phyloP scores from a whole-genome alignment of 2,888 invertebrate species.

The Dryobotodes eremita region DNA sequence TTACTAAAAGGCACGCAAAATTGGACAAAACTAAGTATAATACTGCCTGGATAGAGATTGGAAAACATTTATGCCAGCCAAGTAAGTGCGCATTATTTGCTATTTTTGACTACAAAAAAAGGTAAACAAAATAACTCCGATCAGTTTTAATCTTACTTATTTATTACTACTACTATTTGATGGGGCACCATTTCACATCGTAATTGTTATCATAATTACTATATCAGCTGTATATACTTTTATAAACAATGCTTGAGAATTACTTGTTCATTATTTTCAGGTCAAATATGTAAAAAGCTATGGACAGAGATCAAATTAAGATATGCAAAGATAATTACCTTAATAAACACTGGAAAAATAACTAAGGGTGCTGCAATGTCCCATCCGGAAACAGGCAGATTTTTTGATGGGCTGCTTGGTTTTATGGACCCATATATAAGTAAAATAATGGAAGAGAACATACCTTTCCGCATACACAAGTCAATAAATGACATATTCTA shows the following conservation, averaged over 20 bases:
- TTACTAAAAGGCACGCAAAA: background rate
- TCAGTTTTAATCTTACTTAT: background rate
- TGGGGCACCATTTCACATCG: background rate
- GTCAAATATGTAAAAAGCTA: background rate
- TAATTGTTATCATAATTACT: background rate
- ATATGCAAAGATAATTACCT: constrained; percentile 35
- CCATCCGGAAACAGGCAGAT: constrained; percentile 11
- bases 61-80: background rate
- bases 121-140: background rate
- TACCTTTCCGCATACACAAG: constrained; percentile 18
- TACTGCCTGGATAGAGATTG: constrained; percentile 21
- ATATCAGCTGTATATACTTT: background rate
- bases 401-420: constrained; percentile 32
- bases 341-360: constrained; percentile 34
- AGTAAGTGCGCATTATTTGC: constrained; percentile 15
- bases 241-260: background rate
- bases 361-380: background rate
- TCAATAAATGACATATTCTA: constrained; percentile 8
- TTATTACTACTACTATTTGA: background rate
- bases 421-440: constrained; percentile 36
- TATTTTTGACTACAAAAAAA: background rate
- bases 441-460: constrained; percentile 1
- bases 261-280: constrained; percentile 32
- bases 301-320: constrained; percentile 15
- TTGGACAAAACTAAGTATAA: background rate